A percentile compares a stretch with the other conserved stretches of the same genome.
phyloP scores from a whole-genome alignment of 2,113 vertebrate species.

The Microtus ochrogaster region DNA sequence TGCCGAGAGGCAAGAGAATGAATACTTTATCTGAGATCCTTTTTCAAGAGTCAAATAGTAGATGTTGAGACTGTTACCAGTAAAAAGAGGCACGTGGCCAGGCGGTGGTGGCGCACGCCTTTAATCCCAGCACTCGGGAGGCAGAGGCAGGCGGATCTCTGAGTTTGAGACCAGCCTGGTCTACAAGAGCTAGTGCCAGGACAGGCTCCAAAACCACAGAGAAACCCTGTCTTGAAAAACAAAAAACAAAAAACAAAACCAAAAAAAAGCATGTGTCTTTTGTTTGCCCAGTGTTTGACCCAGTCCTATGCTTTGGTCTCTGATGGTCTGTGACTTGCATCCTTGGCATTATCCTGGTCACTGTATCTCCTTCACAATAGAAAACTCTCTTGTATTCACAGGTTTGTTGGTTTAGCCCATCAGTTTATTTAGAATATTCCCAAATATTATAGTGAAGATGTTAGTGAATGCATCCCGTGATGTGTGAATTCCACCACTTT shows the following conservation, averaged over 20 bases:
- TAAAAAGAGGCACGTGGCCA: neutral
- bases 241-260: no score
- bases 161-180: no score
- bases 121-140: no score
- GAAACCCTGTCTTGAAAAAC: no score
- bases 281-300: neutral
- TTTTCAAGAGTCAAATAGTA: neutral
- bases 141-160: no score
- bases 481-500: neutral
- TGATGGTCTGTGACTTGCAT: neutral
- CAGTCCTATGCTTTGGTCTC: neutral
- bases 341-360: neutral
- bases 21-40: neutral
- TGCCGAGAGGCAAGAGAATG: neutral
- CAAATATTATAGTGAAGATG: neutral
- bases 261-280: neutral
- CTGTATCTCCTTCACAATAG: conserved; percentile 1
- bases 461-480: neutral
- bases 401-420: neutral
- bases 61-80: neutral
- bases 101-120: no score
- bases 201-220: no score
- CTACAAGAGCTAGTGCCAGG: no score
- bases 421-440: neutral
- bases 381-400: neutral